Percentiles rank a stretch among this genome's conserved stretches.
Evolutionary conservation across 2,797 vertebrate species (phyloP).

Genomic region (Channa striata): DNA sequence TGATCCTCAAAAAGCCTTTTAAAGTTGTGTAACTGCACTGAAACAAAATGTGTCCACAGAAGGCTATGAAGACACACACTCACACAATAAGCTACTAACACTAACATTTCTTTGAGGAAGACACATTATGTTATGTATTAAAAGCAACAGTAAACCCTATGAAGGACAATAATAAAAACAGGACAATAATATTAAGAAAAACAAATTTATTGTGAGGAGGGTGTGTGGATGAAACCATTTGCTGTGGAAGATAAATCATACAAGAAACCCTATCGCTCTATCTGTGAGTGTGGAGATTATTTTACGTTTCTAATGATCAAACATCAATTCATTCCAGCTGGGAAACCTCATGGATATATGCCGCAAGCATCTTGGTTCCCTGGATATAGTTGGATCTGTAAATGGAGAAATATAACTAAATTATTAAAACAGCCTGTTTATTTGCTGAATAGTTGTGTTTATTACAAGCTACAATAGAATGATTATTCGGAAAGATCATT

Average conservation of each 20-base stretch:
- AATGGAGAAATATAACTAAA: conserved; percentile 23
- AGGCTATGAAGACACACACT: no score
- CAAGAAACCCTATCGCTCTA: conserved; percentile 9
- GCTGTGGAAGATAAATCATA: conserved; percentile 5
- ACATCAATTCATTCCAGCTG: conserved; percentile 80
- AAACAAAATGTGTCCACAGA: no score
- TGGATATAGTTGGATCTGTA: conserved; percentile 93
- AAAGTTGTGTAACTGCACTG: no score
- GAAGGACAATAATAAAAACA: conserved; percentile 1
- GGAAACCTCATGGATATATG: conserved; percentile 95
- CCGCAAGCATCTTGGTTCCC: conserved; percentile 93
- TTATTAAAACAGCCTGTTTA: conserved; percentile 2
- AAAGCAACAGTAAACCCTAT: neutral
- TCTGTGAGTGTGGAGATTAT: conserved; percentile 2
- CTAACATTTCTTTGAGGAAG: neutral
- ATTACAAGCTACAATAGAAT: neutral
- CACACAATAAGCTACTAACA: neutral
- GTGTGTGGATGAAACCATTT: conserved; percentile 29
- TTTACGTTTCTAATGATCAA: conserved; percentile 10
- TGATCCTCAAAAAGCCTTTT: no score
- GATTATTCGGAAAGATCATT: neutral
- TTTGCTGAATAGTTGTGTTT: neutral
- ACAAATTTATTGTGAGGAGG: conserved; percentile 51
- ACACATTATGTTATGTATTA: neutral
- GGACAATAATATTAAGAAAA: conserved; percentile 33